phyloP scores from a whole-genome alignment of 1,140 invertebrate species.

The Drosophila varians region DNA sequence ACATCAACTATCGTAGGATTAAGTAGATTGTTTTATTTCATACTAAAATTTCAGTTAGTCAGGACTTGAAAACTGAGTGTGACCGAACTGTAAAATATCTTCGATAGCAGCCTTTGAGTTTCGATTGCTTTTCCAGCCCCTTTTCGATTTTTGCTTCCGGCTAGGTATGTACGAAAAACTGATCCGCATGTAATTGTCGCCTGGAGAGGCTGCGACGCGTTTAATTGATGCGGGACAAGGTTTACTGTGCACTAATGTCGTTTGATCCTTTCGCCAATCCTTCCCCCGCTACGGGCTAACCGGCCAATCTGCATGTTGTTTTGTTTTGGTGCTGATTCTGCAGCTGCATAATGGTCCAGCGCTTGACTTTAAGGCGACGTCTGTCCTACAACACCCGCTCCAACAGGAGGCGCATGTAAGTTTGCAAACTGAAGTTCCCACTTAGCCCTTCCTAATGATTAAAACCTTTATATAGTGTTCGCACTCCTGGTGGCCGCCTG shows the following conservation, averaged over 20 bases:
- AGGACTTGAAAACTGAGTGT: too few relatives aligned
- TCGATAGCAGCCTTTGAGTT: too few relatives aligned
- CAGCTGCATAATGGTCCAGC: constrained; percentile 92
- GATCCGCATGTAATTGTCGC: not conserved
- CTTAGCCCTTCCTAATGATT: too few relatives aligned
- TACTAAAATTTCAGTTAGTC: too few relatives aligned
- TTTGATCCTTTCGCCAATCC: not conserved
- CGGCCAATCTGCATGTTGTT: too few relatives aligned
- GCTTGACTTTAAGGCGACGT: constrained; percentile 96
- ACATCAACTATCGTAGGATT: too few relatives aligned
- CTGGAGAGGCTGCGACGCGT: not conserved
- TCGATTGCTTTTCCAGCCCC: too few relatives aligned
- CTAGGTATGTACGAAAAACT: not conserved
- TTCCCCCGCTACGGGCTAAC: not conserved
- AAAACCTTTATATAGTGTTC: constrained; percentile 90
- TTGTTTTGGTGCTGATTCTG: not conserved
- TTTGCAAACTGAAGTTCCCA: too few relatives aligned
- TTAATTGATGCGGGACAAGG: not conserved
- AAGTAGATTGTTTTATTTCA: too few relatives aligned
- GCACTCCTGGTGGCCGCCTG: constrained; percentile 97
- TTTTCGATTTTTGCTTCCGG: constrained; percentile 1
- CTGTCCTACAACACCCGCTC: constrained; percentile 99
- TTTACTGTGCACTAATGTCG: not conserved
- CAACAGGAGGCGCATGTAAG: constrained; percentile 97
- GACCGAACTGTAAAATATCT: too few relatives aligned